Evolutionary conservation across 2,888 invertebrate genomes (phyloP).

Genomic region (Cantharis nigra): DNA sequence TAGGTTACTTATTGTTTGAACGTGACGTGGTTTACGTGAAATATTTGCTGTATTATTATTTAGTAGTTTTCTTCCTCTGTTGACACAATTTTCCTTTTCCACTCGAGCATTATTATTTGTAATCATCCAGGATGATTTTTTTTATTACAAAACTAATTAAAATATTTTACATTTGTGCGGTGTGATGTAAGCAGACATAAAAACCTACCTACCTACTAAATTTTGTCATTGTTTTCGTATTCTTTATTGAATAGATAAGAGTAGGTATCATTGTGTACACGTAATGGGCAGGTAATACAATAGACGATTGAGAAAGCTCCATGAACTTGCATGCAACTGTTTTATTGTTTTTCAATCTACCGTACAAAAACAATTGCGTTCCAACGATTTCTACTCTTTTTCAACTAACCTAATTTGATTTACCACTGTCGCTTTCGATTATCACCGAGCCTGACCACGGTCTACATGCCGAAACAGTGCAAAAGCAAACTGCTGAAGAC

Average conservation of each 20-base stretch:
- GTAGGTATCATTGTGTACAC: background rate
- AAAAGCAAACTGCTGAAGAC: too few relatives aligned
- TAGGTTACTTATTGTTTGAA: constrained; percentile 17
- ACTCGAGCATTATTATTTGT: background rate
- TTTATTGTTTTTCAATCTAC: background rate
- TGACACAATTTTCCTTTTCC: constrained; percentile 2
- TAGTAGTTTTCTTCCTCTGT: constrained; percentile 8
- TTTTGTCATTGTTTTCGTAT: background rate
- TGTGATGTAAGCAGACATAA: background rate
- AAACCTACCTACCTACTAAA: background rate
- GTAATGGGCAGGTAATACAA: background rate
- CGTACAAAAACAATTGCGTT: background rate
- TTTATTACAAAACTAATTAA: background rate
- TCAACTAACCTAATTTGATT: background rate
- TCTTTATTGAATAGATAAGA: background rate
- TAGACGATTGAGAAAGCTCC: background rate
- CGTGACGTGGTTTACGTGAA: constrained; percentile 10
- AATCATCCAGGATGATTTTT: background rate
- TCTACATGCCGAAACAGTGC: background rate
- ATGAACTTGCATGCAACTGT: background rate
- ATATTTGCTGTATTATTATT: constrained; percentile 12
- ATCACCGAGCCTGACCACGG: background rate
- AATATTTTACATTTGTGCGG: background rate
- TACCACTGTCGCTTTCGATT: background rate
- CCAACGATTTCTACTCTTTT: background rate